Conservation (phyloP, 1,140 invertebrate genomes). For the Phymastichus coffea region DNA sequence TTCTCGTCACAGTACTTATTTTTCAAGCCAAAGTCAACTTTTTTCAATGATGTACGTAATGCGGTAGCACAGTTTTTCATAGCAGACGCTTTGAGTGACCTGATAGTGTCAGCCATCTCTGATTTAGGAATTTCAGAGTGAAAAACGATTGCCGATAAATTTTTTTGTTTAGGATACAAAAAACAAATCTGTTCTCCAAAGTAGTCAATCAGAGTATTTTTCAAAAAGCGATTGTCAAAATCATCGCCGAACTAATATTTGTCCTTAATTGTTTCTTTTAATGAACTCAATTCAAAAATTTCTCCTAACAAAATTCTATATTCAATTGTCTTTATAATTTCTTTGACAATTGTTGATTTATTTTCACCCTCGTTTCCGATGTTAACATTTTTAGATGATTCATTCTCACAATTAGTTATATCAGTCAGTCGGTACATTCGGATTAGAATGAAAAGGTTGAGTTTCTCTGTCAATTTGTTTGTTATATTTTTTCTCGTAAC, state of each 20-base stretch:
- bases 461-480: too few species aligned
- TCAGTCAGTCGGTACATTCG: too few species aligned
- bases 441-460: too few species aligned
- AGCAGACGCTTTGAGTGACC: background rate
- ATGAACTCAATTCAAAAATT: background rate
- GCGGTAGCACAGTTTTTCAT: background rate
- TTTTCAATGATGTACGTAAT: background rate
- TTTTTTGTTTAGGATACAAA: background rate
- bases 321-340: too few species aligned
- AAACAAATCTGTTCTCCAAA: constrained; percentile 10
- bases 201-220: constrained; percentile 3
- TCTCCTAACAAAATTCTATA: background rate
- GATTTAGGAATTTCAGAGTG: background rate
- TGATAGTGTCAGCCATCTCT: background rate
- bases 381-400: too few species aligned
- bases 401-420: too few species aligned
- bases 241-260: background rate
- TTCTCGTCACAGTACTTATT: constrained; percentile 10
- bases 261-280: background rate
- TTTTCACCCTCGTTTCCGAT: too few species aligned
- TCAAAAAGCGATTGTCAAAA: background rate
- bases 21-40: constrained; percentile 3
- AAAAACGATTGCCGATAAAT: background rate
- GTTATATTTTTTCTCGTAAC: too few species aligned
- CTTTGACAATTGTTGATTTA: too few species aligned